Evolutionary conservation across 2,888 invertebrate species (phyloP).

Genomic region (Synergus laeviventris): DNA sequence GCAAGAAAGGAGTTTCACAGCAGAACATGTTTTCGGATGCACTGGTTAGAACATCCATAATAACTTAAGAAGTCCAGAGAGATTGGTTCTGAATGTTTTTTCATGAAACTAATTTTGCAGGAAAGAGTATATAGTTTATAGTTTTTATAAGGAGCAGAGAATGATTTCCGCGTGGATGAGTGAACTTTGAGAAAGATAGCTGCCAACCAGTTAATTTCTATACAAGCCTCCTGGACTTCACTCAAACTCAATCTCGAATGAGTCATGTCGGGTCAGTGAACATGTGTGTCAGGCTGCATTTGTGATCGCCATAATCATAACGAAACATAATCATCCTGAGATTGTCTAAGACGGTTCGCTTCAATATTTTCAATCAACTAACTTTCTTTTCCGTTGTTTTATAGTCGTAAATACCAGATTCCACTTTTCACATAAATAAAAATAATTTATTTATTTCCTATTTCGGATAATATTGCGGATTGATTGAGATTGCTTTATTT

Average conservation of each 20-base stretch:
- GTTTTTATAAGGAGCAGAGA: neutral
- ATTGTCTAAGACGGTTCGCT: constrained; percentile 17
- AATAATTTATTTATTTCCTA: too few species aligned
- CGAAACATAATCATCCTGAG: constrained; percentile 48
- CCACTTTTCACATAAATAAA: too few species aligned
- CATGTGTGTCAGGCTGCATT: constrained; percentile 53
- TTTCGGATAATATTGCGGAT: too few species aligned
- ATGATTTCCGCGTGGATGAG: neutral
- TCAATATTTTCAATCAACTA: constrained; percentile 53
- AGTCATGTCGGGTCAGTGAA: constrained; percentile 56
- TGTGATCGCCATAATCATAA: constrained; percentile 52
- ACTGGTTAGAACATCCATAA: neutral
- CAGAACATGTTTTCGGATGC: too few species aligned
- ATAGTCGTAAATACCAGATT: too few species aligned
- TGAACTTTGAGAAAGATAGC: constrained; percentile 3
- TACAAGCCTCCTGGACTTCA: constrained; percentile 17
- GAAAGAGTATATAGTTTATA: neutral
- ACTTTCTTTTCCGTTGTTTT: constrained; percentile 51
- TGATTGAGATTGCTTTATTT: too few species aligned
- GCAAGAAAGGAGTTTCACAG: too few species aligned
- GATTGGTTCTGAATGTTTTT: neutral
- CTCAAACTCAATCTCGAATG: constrained; percentile 49
- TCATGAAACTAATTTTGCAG: neutral
- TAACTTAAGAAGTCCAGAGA: neutral
- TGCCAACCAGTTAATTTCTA: neutral